phyloP scores from a whole-genome alignment of 2,113 vertebrate genomes.

The Mesembrinibis cayennensis region DNA sequence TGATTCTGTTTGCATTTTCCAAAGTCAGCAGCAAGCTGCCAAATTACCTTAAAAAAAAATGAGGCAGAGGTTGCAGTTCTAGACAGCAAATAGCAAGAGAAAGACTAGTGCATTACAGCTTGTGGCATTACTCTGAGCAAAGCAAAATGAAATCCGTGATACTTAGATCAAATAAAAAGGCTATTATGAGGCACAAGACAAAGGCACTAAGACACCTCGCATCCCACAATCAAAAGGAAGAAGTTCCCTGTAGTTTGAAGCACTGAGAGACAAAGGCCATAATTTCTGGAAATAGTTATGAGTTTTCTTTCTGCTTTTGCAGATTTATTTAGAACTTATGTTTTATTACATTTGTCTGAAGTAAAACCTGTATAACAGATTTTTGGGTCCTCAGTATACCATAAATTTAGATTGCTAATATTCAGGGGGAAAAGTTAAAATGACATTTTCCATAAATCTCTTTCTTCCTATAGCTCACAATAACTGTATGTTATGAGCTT shows the following conservation, averaged over 20 bases:
- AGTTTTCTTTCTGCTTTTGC: not conserved
- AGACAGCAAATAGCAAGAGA: not conserved
- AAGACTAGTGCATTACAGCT: not conserved
- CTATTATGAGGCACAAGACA: not conserved
- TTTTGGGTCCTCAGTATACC: not conserved
- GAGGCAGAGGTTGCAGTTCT: not conserved
- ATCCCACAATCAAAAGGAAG: not conserved
- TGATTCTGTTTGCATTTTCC: not conserved
- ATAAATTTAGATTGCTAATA: not conserved
- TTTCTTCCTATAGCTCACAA: not conserved
- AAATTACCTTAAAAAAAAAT: not conserved
- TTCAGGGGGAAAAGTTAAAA: not conserved
- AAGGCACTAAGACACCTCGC: not conserved
- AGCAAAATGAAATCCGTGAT: not conserved
- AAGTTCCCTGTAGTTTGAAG: not conserved
- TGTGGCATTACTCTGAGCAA: not conserved
- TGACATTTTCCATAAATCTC: not conserved
- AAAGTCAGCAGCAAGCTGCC: not conserved
- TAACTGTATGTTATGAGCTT: not conserved
- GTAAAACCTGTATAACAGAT: not conserved
- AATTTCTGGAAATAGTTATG: not conserved
- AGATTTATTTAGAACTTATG: not conserved
- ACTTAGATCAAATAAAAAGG: not conserved
- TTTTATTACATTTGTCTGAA: not conserved
- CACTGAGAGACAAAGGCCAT: not conserved